Conservation (phyloP, 2,113 vertebrate genomes). For the Vidua macroura region DNA sequence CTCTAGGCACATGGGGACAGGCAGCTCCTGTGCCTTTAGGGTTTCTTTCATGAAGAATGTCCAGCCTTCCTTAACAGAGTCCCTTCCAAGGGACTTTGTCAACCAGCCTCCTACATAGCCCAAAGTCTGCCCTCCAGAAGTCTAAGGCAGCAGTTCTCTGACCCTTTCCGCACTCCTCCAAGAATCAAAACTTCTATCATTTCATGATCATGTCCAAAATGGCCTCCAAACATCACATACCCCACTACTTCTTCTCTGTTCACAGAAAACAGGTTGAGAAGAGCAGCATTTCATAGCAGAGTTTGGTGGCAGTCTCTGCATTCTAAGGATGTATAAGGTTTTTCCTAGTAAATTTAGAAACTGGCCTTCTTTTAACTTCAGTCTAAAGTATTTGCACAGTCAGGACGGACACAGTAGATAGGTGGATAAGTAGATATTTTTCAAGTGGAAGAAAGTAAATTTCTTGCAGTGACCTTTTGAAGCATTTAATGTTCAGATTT, state of each 20-base stretch:
- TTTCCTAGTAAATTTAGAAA: not conserved
- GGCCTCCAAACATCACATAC: not conserved
- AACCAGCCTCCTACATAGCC: not conserved
- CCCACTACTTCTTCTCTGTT: not conserved
- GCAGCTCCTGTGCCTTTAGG: not conserved
- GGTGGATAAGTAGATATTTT: not conserved
- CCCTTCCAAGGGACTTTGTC: not conserved
- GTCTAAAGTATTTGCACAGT: not conserved
- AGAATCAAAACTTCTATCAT: not conserved
- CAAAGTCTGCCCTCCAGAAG: not conserved
- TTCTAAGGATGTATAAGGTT: not conserved
- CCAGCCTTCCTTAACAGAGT: not conserved
- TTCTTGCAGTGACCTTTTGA: not conserved
- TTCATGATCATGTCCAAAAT: not conserved
- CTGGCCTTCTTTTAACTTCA: not conserved
- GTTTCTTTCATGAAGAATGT: not conserved
- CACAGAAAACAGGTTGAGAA: not conserved
- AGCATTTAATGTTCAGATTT: not conserved
- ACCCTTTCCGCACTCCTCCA: not conserved
- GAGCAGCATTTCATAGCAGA: not conserved
- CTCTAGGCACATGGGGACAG: not conserved
- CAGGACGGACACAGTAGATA: not conserved
- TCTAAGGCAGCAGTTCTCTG: not conserved
- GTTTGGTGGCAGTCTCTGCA: not conserved
- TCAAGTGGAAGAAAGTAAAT: not conserved